Evolutionary conservation across 2,888 invertebrate genomes (phyloP), one percentile per base, ranked within the genome.

Genomic region (Junonia oenone): DNA sequence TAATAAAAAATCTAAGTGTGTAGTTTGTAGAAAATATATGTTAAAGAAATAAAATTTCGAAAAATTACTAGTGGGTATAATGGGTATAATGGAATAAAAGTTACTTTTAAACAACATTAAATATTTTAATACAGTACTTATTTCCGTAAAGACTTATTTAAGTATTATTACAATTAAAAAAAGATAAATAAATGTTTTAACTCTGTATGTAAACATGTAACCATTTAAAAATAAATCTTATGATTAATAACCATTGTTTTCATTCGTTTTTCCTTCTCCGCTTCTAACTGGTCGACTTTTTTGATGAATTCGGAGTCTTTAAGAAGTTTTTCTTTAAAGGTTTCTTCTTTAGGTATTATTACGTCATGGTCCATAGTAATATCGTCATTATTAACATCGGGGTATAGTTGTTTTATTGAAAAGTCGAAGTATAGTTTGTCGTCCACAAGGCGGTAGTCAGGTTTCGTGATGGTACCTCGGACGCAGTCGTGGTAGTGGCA

Each of bases 401-500:
- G 73, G 45, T 75, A 83, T 63, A 72, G 73, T 48, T 85, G 72
- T 61, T 83, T 84, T 82, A 90, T 88, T 6, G 82, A 74, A 55
- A 76, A 76, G 38, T 90, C 88, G 61, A 90, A 90, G 49, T 88
- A 87, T 0, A 72, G 58, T 50, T 90, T 90, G 63, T 90, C 83
- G 51, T 90, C 89, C 0, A 90, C 84, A 40, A 89, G 65, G 0
- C 83, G 68, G 61, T 90, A 91, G 66, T 90, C 89, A 0, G 85
- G 82, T 56, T 82, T 86, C 0, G 73, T 64, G 0, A 88, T 66
- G 0, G 88, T 89, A 0, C 89, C 90, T 46, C 92, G 76, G 8
- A 93, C 68, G 63, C 90, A 91, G 70, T 93, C 93, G 71, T 92
- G 90, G 72, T 93, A 93, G 57, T 83, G 80, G 43, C 87, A 82